These are phyloP conservation scores for Paraescarpia echinospica DNA, from an alignment of 1,140 invertebrate species.

Conservation along the genomic window DNA sequence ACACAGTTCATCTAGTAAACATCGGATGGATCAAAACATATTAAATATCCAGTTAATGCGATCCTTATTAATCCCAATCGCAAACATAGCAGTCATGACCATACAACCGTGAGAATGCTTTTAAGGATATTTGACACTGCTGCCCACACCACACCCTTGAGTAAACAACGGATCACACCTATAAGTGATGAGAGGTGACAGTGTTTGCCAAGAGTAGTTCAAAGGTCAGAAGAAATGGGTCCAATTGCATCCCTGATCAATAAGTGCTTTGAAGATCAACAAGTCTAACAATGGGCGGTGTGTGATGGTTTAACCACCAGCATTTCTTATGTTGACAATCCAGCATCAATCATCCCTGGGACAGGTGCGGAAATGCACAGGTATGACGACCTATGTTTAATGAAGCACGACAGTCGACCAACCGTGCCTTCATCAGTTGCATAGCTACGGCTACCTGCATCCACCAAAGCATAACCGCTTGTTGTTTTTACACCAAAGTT, in stretches of 20 bases:
- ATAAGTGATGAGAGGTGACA: not conserved
- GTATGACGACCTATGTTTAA: not conserved
- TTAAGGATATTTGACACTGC: not conserved
- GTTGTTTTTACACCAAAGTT: not conserved
- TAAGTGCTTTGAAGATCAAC: not conserved
- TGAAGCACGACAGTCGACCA: not conserved
- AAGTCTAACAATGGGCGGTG: not conserved
- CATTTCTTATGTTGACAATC: not conserved
- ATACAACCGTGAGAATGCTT: not conserved
- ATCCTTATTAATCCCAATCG: not conserved
- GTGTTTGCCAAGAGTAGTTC: not conserved
- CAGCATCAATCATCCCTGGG: not conserved
- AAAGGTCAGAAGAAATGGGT: not conserved
- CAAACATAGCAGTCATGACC: not conserved
- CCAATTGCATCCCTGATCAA: not conserved
- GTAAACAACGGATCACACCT: not conserved
- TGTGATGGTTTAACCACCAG: not conserved
- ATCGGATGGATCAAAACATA: not conserved
- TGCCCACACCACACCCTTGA: not conserved
- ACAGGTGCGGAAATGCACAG: not conserved
- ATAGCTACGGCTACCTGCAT: not conserved
- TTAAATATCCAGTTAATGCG: not conserved
- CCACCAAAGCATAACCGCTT: not conserved
- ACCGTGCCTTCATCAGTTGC: not conserved
- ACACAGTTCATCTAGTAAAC: not conserved